phyloP scores from a whole-genome alignment of 30 jellyfish, hydroid and myxozoan genomes.

The Turritopsis rubra region DNA sequence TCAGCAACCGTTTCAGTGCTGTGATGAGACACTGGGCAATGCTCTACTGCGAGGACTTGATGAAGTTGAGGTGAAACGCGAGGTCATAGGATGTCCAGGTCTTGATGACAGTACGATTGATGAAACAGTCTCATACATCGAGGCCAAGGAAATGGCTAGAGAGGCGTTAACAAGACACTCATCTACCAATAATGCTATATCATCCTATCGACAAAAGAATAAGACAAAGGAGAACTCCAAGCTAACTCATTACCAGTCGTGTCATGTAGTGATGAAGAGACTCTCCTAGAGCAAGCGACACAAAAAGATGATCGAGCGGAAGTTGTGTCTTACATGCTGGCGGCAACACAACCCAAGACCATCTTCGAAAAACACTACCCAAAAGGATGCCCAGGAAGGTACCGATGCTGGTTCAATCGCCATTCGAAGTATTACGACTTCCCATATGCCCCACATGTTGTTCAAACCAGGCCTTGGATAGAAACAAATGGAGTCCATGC shows the following conservation, averaged over 20 bases:
- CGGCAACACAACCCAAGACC: constrained; percentile 10
- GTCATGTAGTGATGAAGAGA: neutral
- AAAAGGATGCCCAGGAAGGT: neutral
- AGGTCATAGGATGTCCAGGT: too few relatives aligned
- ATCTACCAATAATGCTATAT: neutral
- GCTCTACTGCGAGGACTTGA: too few relatives aligned
- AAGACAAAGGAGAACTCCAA: neutral
- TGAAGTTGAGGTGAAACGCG: too few relatives aligned
- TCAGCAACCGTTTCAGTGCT: too few relatives aligned
- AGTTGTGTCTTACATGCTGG: constrained; percentile 15
- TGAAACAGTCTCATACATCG: too few relatives aligned
- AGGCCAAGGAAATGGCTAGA: too few relatives aligned
- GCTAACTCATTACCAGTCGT: too few relatives aligned
- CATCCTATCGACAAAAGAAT: neutral
- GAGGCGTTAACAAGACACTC: too few relatives aligned
- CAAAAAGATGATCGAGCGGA: constrained; percentile 3
- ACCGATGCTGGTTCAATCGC: neutral
- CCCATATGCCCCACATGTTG: too few relatives aligned
- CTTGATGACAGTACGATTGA: too few relatives aligned
- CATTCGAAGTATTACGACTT: neutral
- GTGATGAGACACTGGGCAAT: too few relatives aligned
- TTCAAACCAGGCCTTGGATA: neutral
- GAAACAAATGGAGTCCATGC: neutral
- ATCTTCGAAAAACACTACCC: neutral
- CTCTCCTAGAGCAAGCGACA: constrained; percentile 7